Percentiles rank a stretch among this genome's conserved stretches.
phyloP scores from a whole-genome alignment of 2,888 invertebrate species.

The Drosophila sordidula region DNA sequence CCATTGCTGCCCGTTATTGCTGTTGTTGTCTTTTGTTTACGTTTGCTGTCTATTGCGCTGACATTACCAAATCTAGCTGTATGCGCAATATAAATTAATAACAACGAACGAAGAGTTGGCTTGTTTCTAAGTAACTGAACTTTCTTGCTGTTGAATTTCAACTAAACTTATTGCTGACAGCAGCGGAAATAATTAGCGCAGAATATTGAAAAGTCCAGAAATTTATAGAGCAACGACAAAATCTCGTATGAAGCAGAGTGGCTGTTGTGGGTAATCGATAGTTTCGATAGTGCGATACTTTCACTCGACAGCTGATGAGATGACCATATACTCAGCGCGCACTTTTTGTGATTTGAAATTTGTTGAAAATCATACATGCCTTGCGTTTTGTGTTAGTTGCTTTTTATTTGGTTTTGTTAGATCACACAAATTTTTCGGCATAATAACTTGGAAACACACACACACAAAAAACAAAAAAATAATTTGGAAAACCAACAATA shows the following conservation, averaged over 20 bases:
- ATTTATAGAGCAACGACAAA: constrained; percentile 60
- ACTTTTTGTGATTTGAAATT: background rate
- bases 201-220: constrained; percentile 44
- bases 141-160: background rate
- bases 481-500: background rate
- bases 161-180: constrained; percentile 8
- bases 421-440: background rate
- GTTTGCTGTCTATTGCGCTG: constrained; percentile 19
- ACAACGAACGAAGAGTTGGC: background rate
- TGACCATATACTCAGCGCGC: constrained; percentile 23
- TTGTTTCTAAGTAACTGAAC: background rate
- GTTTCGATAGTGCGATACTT: background rate
- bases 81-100: background rate
- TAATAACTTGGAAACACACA: background rate
- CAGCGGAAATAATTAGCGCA: constrained; percentile 29
- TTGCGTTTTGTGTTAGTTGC: background rate
- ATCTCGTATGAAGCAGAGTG: background rate
- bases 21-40: constrained; percentile 4
- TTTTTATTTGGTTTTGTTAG: background rate
- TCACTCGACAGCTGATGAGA: constrained; percentile 12
- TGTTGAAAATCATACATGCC: constrained; percentile 1
- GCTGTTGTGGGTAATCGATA: constrained; percentile 11
- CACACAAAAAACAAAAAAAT: background rate
- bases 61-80: constrained; percentile 24
- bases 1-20: constrained; percentile 30